Evolutionary conservation across 2,113 vertebrate genomes (phyloP).

Genomic region (Osmerus mordax): DNA sequence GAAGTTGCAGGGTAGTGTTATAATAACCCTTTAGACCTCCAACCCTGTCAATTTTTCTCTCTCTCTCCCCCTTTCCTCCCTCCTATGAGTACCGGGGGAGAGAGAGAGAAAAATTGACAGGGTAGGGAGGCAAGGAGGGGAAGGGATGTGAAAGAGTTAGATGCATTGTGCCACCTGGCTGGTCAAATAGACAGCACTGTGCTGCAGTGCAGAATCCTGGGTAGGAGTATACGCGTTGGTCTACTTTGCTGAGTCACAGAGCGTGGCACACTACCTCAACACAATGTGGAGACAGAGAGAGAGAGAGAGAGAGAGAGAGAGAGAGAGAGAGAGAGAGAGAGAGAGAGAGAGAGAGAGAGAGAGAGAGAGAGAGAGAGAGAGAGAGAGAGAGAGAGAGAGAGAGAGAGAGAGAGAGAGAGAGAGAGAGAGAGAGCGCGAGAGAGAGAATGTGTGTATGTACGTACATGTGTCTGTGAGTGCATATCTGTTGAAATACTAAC

Average conservation of each 20-base stretch:
- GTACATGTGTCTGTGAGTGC: background rate
- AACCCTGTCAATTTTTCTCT: background rate
- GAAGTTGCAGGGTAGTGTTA: too few relatives aligned
- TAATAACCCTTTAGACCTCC: too few relatives aligned
- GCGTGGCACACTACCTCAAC: background rate
- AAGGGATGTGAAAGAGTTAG: too few relatives aligned
- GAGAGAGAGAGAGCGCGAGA: background rate
- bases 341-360: too few relatives aligned
- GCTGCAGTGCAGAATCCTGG: slow-evolving; percentile 7
- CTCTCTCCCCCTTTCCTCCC: too few relatives aligned
- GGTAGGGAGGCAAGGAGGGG: too few relatives aligned
- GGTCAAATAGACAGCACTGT: slow-evolving; percentile 24
- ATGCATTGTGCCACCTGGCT: background rate
- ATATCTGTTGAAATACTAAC: too few relatives aligned
- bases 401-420: background rate
- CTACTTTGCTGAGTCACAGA: slow-evolving; percentile 20
- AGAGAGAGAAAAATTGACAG: too few relatives aligned
- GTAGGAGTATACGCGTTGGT: background rate
- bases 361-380: too few relatives aligned
- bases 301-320: background rate
- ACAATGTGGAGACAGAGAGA: background rate
- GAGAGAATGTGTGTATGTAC: background rate
- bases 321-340: too few relatives aligned
- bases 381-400: too few relatives aligned
- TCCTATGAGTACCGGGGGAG: too few relatives aligned